Base-by-base conservation (phyloP, 1,140 invertebrate genomes). In the Sesamia nonagrioides region DNA sequence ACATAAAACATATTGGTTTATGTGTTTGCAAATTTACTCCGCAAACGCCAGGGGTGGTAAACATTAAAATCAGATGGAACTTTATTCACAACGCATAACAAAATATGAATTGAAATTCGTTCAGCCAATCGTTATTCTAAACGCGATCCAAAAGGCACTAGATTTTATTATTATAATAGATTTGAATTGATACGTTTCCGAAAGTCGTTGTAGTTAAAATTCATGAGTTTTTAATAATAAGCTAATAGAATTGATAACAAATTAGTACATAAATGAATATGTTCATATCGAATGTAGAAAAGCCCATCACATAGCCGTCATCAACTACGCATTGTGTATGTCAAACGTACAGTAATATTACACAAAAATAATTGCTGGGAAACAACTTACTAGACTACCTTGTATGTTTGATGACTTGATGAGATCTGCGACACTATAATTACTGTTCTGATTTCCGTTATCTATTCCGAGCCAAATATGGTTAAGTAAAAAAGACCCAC, bases 101-200 rank as follows among this genome's bases (percentile, higher is more conserved):
- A 40, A 77, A 68, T 61, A 73, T 73, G 68, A 61, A 78, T 66
- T 80, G 13, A 83, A 69, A n/a, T 85, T 83, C 73, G 66, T 76
- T 86, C 78, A 82, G 82, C 78, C 82, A 84, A 86, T 82, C 60
- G 80, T 89, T 86, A 90, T 80, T 75, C 86, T 88, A 89, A 89
- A 88, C 86, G 91, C 89, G 85, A 88, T 91, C 80, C 85, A 87
- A 92, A 94, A 93, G 92, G 92, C 92, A 94, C 92, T 94, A 92
- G 86, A 88, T 79, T 85, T 89, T 89, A 89, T 86, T 63, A 75
- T 86, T 84, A 89, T 85, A 86, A 85, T 82, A 72, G 35, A 81
- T 82, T 84, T 88, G 80, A 77, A 82, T 84, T 92, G 85, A 91
- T 91, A 92, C 86, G 87, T 88, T 89, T 89, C 60, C 48, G 48